These are phyloP conservation scores for Alviniconcha marisindica DNA, from an alignment of 1,140 invertebrate species.

Conservation along the genomic window DNA sequence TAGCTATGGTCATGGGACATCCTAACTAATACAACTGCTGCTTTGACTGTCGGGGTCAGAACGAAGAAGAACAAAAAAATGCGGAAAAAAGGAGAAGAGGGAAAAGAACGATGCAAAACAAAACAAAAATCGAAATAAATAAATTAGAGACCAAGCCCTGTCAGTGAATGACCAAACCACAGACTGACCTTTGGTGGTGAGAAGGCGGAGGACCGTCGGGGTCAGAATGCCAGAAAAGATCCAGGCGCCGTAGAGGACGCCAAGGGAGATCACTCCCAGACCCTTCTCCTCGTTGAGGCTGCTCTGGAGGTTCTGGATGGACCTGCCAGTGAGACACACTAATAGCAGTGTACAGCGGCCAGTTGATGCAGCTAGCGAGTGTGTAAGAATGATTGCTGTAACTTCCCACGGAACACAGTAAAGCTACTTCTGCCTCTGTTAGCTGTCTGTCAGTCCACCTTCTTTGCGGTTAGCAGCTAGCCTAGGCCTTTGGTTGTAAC, in stretches of 20 bases:
- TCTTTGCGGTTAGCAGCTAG: no score
- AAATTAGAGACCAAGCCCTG: no score
- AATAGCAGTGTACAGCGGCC: neutral
- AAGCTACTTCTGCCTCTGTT: no score
- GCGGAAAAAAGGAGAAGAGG: no score
- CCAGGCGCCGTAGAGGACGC: constrained; percentile 42
- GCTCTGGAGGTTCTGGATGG: constrained; percentile 57
- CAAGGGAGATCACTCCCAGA: constrained; percentile 41
- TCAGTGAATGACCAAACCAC: no score
- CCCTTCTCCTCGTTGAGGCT: constrained; percentile 53
- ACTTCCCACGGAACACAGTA: no score
- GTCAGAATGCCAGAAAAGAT: constrained; percentile 51
- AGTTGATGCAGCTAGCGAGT: neutral
- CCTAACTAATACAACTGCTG: no score
- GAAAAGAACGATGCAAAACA: neutral
- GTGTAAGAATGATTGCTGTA: neutral
- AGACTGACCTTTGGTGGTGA: constrained; percentile 46
- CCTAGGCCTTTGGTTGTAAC: no score
- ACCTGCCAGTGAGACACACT: neutral
- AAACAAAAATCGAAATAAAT: neutral
- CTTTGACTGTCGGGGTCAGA: no score
- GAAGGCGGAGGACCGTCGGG: constrained; percentile 38
- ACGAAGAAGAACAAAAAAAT: no score
- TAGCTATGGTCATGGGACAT: no score
- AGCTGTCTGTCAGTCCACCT: no score